Evolutionary conservation across 2,888 invertebrate genomes (phyloP), one percentile per base, ranked within the genome.

Genomic region (Drosophila silvestris): DNA sequence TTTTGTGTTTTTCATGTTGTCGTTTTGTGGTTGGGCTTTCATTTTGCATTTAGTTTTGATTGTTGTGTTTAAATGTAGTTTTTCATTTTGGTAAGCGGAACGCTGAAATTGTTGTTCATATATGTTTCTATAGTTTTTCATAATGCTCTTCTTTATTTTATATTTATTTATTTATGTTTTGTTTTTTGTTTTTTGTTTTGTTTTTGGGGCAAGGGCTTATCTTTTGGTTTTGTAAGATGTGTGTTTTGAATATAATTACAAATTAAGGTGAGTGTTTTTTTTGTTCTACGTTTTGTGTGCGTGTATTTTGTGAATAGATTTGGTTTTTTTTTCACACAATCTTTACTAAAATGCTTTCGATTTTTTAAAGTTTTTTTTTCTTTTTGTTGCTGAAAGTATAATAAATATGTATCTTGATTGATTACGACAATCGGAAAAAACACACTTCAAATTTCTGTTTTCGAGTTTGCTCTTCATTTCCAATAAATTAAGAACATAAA

Each of bases 31-130:
- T 58, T 67, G 53, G 60, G 50, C 44, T 75, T 61, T 56, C 47
- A 61, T 61, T 67, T 79, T 82, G 65, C 70, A 51, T 65, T 75
- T 68, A 56, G 56, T 63, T 70, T 79, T 60, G 19, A 61, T 73
- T 73, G 30, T 67, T 67, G 37, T 70, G n/a, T 64, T 82, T 74
- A 28, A 70, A 70, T 70, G 65, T 79, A 68, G 59, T 53, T 79
- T 78, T 70, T 77, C 22, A 68, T 72, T 60, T 63, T 72, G 52
- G 30, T 73, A 79, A 79, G 79, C 79, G 66, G 79, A 79, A 67
- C 78, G 58, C 69, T 81, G 81, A 83, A 89, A 83, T 78, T 64
- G 51, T 74, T 87, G 56, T 70, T 58, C 26, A 81, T 65, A 74
- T 80, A 53, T 67, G 63, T 54, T 71, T 80, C 77, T 52, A 62